These are phyloP conservation scores for Linepithema humile DNA, from an alignment of 1,140 invertebrate species.

Conservation along the genomic window DNA sequence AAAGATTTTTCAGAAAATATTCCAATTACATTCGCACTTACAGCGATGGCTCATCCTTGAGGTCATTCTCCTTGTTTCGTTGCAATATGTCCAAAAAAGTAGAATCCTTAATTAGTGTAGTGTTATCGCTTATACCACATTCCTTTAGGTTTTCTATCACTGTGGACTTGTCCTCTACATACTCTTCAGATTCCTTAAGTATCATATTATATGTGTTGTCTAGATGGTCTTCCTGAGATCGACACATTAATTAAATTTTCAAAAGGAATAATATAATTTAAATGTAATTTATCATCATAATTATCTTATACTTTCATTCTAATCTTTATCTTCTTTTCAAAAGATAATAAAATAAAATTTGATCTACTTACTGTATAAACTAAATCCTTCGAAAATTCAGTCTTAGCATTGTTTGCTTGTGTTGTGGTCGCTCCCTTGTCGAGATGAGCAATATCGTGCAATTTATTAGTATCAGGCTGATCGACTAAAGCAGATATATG, in stretches of 20 bases:
- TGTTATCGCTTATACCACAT: slow-evolving; percentile 50
- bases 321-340: neutral
- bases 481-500: slow-evolving; percentile 87
- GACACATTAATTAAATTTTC: neutral
- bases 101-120: slow-evolving; percentile 52
- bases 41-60: neutral
- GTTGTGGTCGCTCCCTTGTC: slow-evolving; percentile 11
- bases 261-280: neutral
- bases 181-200: slow-evolving; percentile 19
- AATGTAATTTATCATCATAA: neutral
- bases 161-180: neutral
- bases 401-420: neutral
- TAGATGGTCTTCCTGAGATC: neutral
- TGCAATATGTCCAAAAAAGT: slow-evolving; percentile 43
- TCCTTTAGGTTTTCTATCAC: slow-evolving; percentile 59
- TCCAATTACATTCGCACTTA: neutral
- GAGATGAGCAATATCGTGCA: neutral
- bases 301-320: neutral
- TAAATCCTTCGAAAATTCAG: neutral
- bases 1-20: neutral
- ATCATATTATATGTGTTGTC: neutral
- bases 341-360: neutral
- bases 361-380: slow-evolving; percentile 32
- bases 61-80: neutral
- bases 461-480: slow-evolving; percentile 77